Evolutionary conservation across 2,113 vertebrate species (phyloP).

Genomic region (Gobius niger): DNA sequence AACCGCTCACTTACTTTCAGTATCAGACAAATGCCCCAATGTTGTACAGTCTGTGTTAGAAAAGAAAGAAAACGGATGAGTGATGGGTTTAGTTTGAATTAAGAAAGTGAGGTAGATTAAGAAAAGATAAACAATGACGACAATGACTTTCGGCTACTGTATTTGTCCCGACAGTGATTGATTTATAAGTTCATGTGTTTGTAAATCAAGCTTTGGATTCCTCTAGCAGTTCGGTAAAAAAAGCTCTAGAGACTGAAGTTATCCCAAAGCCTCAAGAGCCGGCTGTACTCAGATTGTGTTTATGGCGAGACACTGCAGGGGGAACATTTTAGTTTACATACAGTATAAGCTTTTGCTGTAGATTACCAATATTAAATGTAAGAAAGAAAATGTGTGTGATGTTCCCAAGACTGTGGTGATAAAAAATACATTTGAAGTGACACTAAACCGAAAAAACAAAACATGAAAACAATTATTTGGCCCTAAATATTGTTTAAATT

Average conservation of each 20-base stretch:
- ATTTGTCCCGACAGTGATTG: constrained; percentile 11
- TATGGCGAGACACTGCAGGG: not conserved
- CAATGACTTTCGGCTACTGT: not conserved
- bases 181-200: not conserved
- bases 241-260: not conserved
- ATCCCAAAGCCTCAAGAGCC: not conserved
- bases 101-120: constrained; percentile 73
- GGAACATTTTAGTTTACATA: no score
- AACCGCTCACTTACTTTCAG: constrained; percentile 19
- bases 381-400: no score
- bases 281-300: not conserved
- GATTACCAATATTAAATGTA: no score
- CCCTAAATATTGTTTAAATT: no score
- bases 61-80: not conserved
- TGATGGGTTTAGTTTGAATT: constrained; percentile 41
- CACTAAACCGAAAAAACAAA: no score
- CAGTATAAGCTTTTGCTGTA: no score
- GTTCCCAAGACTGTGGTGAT: no score
- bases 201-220: constrained; percentile 22
- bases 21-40: constrained; percentile 15
- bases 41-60: constrained; percentile 13
- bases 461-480: no score
- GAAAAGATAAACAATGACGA: constrained; percentile 45
- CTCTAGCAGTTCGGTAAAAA: not conserved
- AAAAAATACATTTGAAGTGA: no score